Evolutionary conservation across 2,113 vertebrate genomes (phyloP).

Genomic region (Penelope pileata): DNA sequence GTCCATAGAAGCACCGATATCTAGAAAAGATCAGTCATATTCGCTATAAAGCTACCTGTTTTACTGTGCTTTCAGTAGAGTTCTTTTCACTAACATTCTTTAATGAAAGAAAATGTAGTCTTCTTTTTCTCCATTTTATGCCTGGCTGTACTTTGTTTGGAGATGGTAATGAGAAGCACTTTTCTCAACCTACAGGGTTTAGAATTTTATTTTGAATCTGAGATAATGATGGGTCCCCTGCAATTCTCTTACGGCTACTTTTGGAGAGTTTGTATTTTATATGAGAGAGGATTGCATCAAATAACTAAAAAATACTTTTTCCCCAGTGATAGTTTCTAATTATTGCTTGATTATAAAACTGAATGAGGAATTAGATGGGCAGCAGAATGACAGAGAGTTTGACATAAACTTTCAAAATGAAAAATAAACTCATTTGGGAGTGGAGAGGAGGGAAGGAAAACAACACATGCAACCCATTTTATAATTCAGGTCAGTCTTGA

Average conservation of each 20-base stretch:
- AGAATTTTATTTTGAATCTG: neutral
- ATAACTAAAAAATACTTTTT: neutral
- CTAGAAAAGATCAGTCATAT: neutral
- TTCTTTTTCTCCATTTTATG: neutral
- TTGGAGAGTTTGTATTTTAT: neutral
- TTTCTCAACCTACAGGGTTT: neutral
- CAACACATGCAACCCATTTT: conserved; percentile 32
- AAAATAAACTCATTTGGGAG: neutral
- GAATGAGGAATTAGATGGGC: neutral
- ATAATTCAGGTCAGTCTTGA: conserved; percentile 17
- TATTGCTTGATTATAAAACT: conserved; percentile 2
- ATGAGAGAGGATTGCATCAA: neutral
- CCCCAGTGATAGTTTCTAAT: neutral
- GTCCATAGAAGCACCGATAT: neutral
- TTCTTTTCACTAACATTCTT: neutral
- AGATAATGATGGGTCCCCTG: neutral
- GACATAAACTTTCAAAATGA: neutral
- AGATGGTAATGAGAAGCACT: neutral
- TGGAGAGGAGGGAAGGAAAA: neutral
- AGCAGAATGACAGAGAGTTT: neutral
- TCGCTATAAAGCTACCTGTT: neutral
- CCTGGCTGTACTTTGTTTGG: neutral
- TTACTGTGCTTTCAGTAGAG: neutral
- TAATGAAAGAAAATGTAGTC: neutral
- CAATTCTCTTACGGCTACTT: neutral